Percentiles rank a stretch among this genome's conserved stretches.
Conservation (phyloP, 1,140 invertebrate species). For the Caenorhabditis inopinata region DNA sequence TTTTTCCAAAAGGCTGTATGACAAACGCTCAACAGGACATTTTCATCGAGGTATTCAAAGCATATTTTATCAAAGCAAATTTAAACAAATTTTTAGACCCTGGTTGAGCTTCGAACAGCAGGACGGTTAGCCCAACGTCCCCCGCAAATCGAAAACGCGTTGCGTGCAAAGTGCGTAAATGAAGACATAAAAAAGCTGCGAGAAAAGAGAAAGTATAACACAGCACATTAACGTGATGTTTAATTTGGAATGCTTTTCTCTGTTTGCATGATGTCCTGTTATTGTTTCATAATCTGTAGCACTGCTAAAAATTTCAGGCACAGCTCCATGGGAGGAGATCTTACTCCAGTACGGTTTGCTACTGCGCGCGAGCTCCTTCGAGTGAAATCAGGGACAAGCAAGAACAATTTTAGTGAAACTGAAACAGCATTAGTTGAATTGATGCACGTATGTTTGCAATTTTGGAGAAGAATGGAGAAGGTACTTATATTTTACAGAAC, state of each 20-base stretch:
- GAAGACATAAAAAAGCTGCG: not conserved
- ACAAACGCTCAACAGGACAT: slow-evolving; percentile 10
- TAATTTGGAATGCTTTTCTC: slow-evolving; percentile 3
- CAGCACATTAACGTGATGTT: not conserved
- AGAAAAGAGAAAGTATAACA: slow-evolving; percentile 12
- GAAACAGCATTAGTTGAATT: not conserved
- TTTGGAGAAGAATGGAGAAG: too few relatives aligned
- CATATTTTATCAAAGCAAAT: too few relatives aligned
- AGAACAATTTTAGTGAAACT: not conserved
- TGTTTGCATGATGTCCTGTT: not conserved
- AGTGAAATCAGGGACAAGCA: not conserved
- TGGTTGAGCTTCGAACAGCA: not conserved
- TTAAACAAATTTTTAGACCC: not conserved
- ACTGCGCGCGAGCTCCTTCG: not conserved
- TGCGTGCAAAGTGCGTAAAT: slow-evolving; percentile 5
- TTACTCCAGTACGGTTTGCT: not conserved
- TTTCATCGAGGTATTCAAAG: not conserved
- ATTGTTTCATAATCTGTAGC: not conserved
- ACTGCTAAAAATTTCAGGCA: not conserved
- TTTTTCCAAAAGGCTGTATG: slow-evolving; percentile 13
- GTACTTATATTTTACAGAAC: not conserved
- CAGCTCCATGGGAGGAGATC: not conserved
- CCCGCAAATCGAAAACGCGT: not conserved
- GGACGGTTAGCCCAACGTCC: not conserved
- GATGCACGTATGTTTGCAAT: not conserved